These are phyloP conservation scores for Diorhabda carinulata DNA, from an alignment of 1,140 invertebrate genomes.

Conservation along the genomic window DNA sequence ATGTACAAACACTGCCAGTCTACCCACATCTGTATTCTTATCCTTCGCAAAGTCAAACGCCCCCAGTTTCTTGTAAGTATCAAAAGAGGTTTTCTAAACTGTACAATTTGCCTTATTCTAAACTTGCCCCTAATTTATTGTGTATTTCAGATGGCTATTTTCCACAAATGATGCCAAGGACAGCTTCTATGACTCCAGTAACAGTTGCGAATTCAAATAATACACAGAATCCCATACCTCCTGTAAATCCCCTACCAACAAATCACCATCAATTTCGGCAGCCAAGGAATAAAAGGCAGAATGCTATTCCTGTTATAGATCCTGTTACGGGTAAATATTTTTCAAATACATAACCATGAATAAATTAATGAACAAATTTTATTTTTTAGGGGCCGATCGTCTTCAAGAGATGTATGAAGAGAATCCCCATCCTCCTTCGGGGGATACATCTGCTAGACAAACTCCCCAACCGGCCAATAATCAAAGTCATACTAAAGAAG, in stretches of 20 bases:
- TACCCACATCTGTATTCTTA: neutral
- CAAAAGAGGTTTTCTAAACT: no score
- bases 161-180: conserved; percentile 20
- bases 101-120: no score
- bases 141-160: conserved; percentile 5
- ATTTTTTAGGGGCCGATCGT: conserved; percentile 29
- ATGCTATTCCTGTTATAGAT: conserved; percentile 43
- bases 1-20: neutral
- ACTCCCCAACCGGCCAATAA: conserved; percentile 41
- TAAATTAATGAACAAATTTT: no score
- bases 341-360: neutral
- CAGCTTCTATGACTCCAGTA: conserved; percentile 23
- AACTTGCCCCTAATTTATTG: no score
- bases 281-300: conserved; percentile 28
- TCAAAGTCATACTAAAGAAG: conserved; percentile 39
- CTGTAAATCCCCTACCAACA: conserved; percentile 7
- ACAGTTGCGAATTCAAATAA: conserved; percentile 22
- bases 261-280: conserved; percentile 17
- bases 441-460: conserved; percentile 45
- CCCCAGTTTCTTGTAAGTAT: conserved; percentile 12
- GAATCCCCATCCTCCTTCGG: conserved; percentile 42
- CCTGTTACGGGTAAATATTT: conserved; percentile 38
- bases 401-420: conserved; percentile 40
- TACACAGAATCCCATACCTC: conserved; percentile 14
- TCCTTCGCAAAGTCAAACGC: neutral